phyloP scores from a whole-genome alignment of 2,113 vertebrate genomes.

The Stomatorhinus ivindoensis region DNA sequence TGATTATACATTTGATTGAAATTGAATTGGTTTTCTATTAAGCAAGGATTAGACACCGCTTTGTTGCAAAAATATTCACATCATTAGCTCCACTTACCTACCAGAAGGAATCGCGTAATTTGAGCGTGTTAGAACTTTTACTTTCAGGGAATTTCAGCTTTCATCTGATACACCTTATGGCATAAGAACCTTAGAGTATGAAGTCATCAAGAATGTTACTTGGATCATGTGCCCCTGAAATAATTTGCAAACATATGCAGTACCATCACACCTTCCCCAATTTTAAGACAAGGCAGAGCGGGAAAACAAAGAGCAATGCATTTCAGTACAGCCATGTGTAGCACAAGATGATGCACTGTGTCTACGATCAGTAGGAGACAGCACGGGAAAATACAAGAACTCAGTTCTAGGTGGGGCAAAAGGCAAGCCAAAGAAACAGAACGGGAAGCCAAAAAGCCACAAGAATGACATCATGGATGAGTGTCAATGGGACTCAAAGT shows the following conservation, averaged over 20 bases:
- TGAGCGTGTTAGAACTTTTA: background rate
- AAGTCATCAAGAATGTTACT: background rate
- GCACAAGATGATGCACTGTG: conserved; percentile 1
- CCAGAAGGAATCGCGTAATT: background rate
- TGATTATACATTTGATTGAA: background rate
- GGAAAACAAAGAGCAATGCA: background rate
- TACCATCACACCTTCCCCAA: background rate
- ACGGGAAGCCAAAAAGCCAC: background rate
- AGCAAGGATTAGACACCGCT: background rate
- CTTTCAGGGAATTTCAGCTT: background rate
- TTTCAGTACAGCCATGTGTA: conserved; percentile 4
- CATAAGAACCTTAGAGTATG: background rate
- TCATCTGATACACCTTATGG: background rate
- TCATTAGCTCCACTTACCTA: background rate
- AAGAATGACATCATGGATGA: background rate
- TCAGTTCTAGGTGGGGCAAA: conserved; percentile 15
- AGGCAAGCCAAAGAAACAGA: background rate
- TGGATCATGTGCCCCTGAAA: background rate
- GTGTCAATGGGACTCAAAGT: background rate
- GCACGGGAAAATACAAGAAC: conserved; percentile 18
- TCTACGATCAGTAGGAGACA: conserved; percentile 13
- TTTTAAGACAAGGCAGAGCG: background rate
- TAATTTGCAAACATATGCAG: background rate
- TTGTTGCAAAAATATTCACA: background rate
- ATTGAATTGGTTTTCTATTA: background rate